These are phyloP conservation scores for Diachrysia chrysitis DNA, from an alignment of 2,888 invertebrate genomes.

Conservation along the genomic window DNA sequence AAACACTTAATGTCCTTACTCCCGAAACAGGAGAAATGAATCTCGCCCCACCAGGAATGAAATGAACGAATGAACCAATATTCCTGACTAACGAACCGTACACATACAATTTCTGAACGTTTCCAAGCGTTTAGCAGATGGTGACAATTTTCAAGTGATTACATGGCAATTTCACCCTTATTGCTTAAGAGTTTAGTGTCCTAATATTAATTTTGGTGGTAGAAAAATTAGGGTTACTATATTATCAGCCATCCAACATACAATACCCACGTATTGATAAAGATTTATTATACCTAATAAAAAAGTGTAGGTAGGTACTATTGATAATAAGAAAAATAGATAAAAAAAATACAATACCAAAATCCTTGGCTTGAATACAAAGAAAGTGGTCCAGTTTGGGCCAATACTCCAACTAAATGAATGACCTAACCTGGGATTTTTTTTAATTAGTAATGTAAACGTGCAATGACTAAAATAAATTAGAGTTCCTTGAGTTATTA, in stretches of 20 bases:
- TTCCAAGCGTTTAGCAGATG: slow-evolving; percentile 76
- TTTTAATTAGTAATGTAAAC: too few relatives aligned
- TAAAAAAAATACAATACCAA: too few relatives aligned
- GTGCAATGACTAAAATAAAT: too few relatives aligned
- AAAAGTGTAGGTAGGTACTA: too few relatives aligned
- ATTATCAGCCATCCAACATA: neutral
- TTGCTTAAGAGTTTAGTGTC: slow-evolving; percentile 64
- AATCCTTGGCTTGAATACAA: too few relatives aligned
- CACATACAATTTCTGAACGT: slow-evolving; percentile 75
- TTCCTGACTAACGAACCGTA: slow-evolving; percentile 78
- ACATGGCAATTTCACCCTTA: slow-evolving; percentile 79
- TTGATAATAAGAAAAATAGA: too few relatives aligned
- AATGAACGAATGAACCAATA: slow-evolving; percentile 70
- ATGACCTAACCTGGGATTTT: too few relatives aligned
- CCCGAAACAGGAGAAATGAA: slow-evolving; percentile 67
- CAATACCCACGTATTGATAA: neutral
- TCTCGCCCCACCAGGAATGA: slow-evolving; percentile 68
- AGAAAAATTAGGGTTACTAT: slow-evolving; percentile 47
- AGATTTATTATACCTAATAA: neutral
- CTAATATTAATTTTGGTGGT: slow-evolving; percentile 64
- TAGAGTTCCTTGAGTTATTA: too few relatives aligned
- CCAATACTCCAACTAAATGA: too few relatives aligned
- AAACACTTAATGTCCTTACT: slow-evolving; percentile 46
- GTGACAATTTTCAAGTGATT: slow-evolving; percentile 78
- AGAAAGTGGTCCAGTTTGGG: too few relatives aligned